phyloP scores from a whole-genome alignment of 1,140 invertebrate species.

The Hypothenemus hampei region DNA sequence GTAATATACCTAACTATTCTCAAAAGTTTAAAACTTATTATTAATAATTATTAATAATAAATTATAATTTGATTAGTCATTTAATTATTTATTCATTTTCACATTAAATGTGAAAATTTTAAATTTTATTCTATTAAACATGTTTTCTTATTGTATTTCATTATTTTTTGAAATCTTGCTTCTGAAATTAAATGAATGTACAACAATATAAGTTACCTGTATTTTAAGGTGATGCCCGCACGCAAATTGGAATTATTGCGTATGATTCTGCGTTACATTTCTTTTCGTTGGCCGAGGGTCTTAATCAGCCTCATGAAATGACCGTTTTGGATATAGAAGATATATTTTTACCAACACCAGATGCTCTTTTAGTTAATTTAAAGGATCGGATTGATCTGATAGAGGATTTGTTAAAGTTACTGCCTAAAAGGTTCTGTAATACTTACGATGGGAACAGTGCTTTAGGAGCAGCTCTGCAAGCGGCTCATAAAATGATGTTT shows the following conservation, averaged over 20 bases:
- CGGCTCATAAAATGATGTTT: constrained; percentile 85
- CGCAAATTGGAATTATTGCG: constrained; percentile 91
- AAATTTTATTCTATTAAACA: too few relatives aligned
- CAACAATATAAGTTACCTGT: background rate
- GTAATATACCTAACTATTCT: too few relatives aligned
- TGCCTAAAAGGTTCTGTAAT: constrained; percentile 74
- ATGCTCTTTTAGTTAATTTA: constrained; percentile 90
- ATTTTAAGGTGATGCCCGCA: constrained; percentile 69
- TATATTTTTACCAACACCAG: constrained; percentile 81
- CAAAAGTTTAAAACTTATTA: too few relatives aligned
- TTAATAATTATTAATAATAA: too few relatives aligned
- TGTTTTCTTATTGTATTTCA: too few relatives aligned
- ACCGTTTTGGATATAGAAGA: constrained; percentile 90
- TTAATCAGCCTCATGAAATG: constrained; percentile 86
- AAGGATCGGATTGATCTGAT: constrained; percentile 78
- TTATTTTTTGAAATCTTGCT: too few relatives aligned
- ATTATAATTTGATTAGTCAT: too few relatives aligned
- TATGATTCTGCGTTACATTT: constrained; percentile 92
- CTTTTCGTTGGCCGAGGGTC: constrained; percentile 81
- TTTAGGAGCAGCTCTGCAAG: constrained; percentile 87
- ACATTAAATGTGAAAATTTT: too few relatives aligned
- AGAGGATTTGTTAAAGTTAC: constrained; percentile 69
- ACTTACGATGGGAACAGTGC: constrained; percentile 73
- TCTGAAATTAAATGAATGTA: background rate
- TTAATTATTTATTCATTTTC: too few relatives aligned